These are phyloP conservation scores for Baryphthengus martii DNA, from an alignment of 2,113 vertebrate genomes.

Conservation along the genomic window DNA sequence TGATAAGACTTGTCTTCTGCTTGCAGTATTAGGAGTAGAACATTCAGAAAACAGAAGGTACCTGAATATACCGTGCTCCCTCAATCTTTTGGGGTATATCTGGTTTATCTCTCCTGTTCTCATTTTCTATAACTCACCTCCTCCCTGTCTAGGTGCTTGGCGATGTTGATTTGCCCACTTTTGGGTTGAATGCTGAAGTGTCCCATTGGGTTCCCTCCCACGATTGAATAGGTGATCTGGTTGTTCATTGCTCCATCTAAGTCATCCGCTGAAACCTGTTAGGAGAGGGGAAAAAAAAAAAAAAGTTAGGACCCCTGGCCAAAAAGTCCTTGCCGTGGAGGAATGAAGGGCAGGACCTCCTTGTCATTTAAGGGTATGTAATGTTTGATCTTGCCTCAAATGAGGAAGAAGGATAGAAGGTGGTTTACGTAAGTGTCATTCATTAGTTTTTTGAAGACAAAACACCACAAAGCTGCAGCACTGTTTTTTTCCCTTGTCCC, in stretches of 20 bases:
- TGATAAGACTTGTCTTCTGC: background rate
- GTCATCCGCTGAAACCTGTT: slow-evolving; percentile 87
- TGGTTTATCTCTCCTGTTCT: background rate
- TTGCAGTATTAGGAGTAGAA: background rate
- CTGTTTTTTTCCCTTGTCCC: background rate
- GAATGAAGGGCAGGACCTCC: background rate
- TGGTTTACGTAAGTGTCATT: background rate
- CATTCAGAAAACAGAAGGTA: background rate
- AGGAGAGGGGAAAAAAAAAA: background rate
- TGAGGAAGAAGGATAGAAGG: background rate
- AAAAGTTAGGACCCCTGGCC: background rate
- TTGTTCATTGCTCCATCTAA: slow-evolving; percentile 86
- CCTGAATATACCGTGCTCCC: background rate
- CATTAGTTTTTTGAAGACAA: background rate
- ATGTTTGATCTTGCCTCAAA: background rate
- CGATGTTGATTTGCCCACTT: slow-evolving; percentile 82
- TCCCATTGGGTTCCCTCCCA: slow-evolving; percentile 82
- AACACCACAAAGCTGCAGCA: background rate
- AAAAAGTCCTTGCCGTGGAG: background rate
- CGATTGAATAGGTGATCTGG: slow-evolving; percentile 85
- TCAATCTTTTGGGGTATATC: background rate
- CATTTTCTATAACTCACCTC: slow-evolving; percentile 77
- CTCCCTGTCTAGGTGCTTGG: slow-evolving; percentile 86
- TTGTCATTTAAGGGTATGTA: background rate
- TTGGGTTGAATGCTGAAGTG: slow-evolving; percentile 86